A percentile compares a stretch with the other conserved stretches of the same genome.
Evolutionary conservation across 2,113 vertebrate species (phyloP).

Genomic region (Anser cygnoides): DNA sequence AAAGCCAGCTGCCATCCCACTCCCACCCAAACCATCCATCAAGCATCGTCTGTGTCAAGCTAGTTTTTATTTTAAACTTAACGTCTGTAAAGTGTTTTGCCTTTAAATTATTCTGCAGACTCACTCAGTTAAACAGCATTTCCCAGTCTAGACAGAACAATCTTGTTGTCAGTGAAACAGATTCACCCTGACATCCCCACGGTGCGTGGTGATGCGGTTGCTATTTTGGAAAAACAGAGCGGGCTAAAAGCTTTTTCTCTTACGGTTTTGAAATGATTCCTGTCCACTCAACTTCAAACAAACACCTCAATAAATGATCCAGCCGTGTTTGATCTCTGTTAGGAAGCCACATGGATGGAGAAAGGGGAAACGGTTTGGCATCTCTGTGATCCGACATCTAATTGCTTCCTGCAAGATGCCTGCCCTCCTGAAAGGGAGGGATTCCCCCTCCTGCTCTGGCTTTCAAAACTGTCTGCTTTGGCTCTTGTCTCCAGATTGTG

Average conservation of each 20-base stretch:
- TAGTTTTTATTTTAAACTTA: background rate
- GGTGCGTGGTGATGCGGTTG: background rate
- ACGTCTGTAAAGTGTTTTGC: slow-evolving; percentile 13
- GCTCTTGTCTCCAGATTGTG: background rate
- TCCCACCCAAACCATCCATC: background rate
- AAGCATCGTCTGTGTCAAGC: background rate
- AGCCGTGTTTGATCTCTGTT: background rate
- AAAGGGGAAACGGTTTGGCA: background rate
- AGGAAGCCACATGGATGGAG: background rate
- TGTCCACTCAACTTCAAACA: slow-evolving; percentile 43
- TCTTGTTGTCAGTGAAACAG: slow-evolving; percentile 72
- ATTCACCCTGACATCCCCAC: slow-evolving; percentile 62
- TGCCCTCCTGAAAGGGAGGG: background rate
- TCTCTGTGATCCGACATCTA: no score
- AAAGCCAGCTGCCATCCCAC: background rate
- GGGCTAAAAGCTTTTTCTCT: slow-evolving; percentile 25
- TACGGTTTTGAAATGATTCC: slow-evolving; percentile 20
- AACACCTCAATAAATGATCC: slow-evolving; percentile 4
- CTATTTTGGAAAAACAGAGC: slow-evolving; percentile 28
- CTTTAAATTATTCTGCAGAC: slow-evolving; percentile 67
- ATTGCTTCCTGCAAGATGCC: background rate
- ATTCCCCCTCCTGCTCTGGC: background rate
- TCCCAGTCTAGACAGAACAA: slow-evolving; percentile 60
- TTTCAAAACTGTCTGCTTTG: background rate
- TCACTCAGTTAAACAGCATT: slow-evolving; percentile 50